Base-by-base conservation (phyloP, 2,797 vertebrate species). In the Antennarius maculatus region DNA sequence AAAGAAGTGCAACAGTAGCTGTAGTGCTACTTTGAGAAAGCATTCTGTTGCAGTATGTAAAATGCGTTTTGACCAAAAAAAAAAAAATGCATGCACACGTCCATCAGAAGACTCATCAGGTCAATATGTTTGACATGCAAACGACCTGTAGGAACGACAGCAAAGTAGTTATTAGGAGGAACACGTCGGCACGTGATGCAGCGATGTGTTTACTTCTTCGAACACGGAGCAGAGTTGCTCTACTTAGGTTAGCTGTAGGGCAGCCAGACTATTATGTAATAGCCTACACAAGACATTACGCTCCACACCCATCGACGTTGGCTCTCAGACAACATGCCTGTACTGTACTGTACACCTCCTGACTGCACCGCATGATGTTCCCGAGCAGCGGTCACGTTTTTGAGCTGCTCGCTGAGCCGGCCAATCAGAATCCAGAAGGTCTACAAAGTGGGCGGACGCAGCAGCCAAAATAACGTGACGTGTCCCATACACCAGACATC, bases 341-440 rank as follows among this genome's bases (percentile, higher is more conserved):
- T 8, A 18, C 52, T 54, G 60, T 66, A 66, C 62, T 10, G 76
- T 29, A 57, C 71, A 66, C 73, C 47, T 47, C 54, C 49, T 5
- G 1, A 5, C 58, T 13, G 47, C 67, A 57, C 42, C 27, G 14
- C 91, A 82, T 79, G 53, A 74, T 88, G 90, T 90, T 71, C 88
- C 86, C 16, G 56, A 48, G 60, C 63, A 3, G 31, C 1, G 6
- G 86, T 93, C 93, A 94, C 92, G 92, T 93, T 91, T 93, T 76
- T 61, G 54, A 65, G 75, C 72, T 77, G 73, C 88, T 83, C 76
- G 50, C 43, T 34, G 3, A 27, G 1, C 27, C 34, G 63, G 7
- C 91, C 92, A 93, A 93, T 93, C 63, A 71, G 46, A 58, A 28
- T 18, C 23, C 55, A 4, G 17, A 15, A 64, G 12, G 16, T 1